Evolutionary conservation across 30 jellyfish, hydroid and myxozoan genomes (phyloP).

Genomic region (Hydractinia symbiolongicarpus): DNA sequence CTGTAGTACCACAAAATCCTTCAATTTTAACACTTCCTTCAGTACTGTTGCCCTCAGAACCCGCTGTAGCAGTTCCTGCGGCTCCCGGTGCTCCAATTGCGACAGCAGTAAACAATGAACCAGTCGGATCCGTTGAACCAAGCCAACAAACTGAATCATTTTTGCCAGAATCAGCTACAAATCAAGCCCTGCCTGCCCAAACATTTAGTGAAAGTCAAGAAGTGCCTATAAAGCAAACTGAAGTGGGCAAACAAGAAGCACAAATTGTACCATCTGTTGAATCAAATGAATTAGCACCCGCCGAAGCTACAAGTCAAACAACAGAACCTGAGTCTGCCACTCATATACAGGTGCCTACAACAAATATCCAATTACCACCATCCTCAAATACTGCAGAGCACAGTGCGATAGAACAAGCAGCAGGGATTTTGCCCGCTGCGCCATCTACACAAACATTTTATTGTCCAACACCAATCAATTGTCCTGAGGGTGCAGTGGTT

Average conservation of each 20-base stretch:
- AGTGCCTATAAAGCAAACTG: too few species aligned
- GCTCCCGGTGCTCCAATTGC: conserved; percentile 21
- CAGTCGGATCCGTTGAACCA: neutral
- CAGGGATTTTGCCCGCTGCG: neutral
- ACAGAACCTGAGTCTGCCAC: too few species aligned
- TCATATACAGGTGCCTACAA: too few species aligned
- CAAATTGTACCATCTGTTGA: too few species aligned
- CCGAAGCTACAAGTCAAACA: too few species aligned
- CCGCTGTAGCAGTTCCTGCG: conserved; percentile 20
- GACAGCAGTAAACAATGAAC: neutral
- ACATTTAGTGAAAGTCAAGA: neutral
- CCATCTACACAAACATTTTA: conserved; percentile 12
- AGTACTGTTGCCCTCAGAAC: neutral
- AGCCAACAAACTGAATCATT: neutral
- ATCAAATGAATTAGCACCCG: too few species aligned
- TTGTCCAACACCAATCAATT: conserved; percentile 40
- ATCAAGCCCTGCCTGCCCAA: neutral
- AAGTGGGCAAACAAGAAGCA: too few species aligned
- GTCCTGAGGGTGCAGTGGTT: conserved; percentile 31
- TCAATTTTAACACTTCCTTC: neutral
- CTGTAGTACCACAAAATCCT: neutral
- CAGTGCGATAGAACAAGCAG: too few species aligned
- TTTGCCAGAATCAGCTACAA: neutral
- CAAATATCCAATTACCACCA: too few species aligned
- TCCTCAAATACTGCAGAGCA: too few species aligned